A percentile compares a stretch with the other conserved stretches of the same genome.
Evolutionary conservation across 2,113 vertebrate genomes (phyloP).

Genomic region (Pogonocichla stellata): DNA sequence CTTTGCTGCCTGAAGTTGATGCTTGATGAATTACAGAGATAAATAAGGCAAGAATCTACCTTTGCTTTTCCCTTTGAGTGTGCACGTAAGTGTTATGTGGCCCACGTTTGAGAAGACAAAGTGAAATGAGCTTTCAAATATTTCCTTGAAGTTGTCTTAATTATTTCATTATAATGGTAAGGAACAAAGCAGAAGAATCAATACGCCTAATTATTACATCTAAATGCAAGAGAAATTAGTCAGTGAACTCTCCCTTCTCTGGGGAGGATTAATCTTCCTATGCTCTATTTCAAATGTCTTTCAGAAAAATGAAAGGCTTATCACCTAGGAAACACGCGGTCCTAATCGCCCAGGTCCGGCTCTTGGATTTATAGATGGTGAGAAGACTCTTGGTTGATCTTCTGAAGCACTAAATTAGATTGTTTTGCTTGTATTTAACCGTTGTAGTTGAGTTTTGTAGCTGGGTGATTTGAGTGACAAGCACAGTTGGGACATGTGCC

Average conservation of each 20-base stretch:
- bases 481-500: rapidly evolving
- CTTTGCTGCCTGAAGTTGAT: slow-evolving; percentile 37
- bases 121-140: slow-evolving; percentile 59
- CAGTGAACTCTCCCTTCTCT: slow-evolving; percentile 71
- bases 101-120: slow-evolving; percentile 19
- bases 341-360: slow-evolving; percentile 68
- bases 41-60: not conserved
- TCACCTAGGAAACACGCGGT: slow-evolving; percentile 70
- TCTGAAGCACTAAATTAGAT: slow-evolving; percentile 44
- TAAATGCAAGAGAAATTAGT: slow-evolving; percentile 72
- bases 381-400: slow-evolving; percentile 17
- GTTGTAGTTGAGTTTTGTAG: not conserved
- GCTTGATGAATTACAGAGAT: slow-evolving; percentile 24
- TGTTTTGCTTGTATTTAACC: not conserved
- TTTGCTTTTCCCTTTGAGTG: slow-evolving; percentile 22
- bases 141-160: slow-evolving; percentile 61
- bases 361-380: slow-evolving; percentile 12
- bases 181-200: slow-evolving; percentile 64
- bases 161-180: slow-evolving; percentile 64
- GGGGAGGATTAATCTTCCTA: slow-evolving; percentile 70
- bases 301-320: slow-evolving; percentile 69
- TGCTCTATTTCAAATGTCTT: slow-evolving; percentile 73
- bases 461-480: not conserved
- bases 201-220: slow-evolving; percentile 75
- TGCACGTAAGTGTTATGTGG: not conserved